Percentiles rank a stretch among this genome's conserved stretches.
Evolutionary conservation across 2,113 vertebrate genomes (phyloP).

Genomic region (Trochalopteron elliotii): DNA sequence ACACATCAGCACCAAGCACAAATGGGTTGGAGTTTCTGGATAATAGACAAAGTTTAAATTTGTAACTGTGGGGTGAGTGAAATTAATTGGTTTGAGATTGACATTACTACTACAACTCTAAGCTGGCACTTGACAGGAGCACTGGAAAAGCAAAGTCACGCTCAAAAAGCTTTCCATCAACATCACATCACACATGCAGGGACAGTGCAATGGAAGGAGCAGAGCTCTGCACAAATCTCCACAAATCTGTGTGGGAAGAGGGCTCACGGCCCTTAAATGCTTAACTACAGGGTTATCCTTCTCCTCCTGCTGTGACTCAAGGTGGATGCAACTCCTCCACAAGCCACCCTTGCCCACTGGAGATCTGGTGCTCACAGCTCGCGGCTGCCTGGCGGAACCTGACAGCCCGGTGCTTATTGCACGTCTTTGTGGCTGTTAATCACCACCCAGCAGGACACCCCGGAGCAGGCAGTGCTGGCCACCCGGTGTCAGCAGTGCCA

Average conservation of each 20-base stretch:
- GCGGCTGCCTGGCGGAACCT: fast-evolving
- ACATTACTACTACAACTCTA: background rate
- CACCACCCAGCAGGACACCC: fast-evolving
- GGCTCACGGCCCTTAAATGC: background rate
- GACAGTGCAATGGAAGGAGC: background rate
- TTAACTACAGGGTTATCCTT: background rate
- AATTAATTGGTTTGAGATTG: background rate
- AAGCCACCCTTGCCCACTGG: fast-evolving
- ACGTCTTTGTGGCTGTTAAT: background rate
- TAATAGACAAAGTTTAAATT: background rate
- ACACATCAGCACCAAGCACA: background rate
- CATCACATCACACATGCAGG: fast-evolving
- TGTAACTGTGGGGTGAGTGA: fast-evolving
- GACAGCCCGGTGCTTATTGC: fast-evolving
- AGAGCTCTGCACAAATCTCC: background rate
- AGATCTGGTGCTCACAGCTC: background rate
- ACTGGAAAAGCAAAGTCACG: background rate
- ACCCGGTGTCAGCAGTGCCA: fast-evolving
- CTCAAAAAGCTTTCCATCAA: background rate
- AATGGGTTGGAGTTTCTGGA: background rate
- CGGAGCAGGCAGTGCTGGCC: background rate
- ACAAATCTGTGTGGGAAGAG: background rate
- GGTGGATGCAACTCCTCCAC: background rate
- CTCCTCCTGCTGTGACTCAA: conserved; percentile 10
- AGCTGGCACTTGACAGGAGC: background rate